These are phyloP conservation scores for Globia sparganii DNA, from an alignment of 2,888 invertebrate genomes.

Conservation along the genomic window DNA sequence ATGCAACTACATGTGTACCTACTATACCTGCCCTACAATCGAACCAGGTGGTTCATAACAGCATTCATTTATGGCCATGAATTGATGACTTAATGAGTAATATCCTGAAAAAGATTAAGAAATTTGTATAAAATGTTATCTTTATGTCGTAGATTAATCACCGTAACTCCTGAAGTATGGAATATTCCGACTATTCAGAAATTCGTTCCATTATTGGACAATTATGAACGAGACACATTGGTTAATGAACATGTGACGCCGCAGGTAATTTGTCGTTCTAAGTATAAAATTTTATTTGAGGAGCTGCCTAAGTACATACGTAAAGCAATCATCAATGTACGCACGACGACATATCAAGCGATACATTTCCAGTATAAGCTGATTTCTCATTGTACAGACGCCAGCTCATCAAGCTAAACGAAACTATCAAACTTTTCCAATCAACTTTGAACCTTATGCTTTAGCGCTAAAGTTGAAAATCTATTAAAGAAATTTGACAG, in stretches of 20 bases:
- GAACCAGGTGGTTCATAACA: neutral
- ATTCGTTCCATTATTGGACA: constrained; percentile 94
- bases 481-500: no score
- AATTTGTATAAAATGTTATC: constrained; percentile 28
- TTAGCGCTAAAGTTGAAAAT: no score
- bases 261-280: constrained; percentile 77
- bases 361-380: no score
- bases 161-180: constrained; percentile 91
- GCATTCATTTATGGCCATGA: neutral
- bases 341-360: no score
- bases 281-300: neutral
- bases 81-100: constrained; percentile 23
- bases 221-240: constrained; percentile 94
- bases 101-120: constrained; percentile 12
- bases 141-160: constrained; percentile 91
- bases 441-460: no score
- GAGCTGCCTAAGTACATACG: neutral
- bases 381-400: no score
- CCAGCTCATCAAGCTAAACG: no score
- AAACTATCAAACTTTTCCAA: no score
- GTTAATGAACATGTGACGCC: constrained; percentile 94
- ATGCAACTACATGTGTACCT: neutral
- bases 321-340: neutral
- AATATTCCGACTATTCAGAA: constrained; percentile 94
- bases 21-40: neutral